Base-by-base conservation (phyloP, 2,888 invertebrate genomes). In the Ditula angustiorana region DNA sequence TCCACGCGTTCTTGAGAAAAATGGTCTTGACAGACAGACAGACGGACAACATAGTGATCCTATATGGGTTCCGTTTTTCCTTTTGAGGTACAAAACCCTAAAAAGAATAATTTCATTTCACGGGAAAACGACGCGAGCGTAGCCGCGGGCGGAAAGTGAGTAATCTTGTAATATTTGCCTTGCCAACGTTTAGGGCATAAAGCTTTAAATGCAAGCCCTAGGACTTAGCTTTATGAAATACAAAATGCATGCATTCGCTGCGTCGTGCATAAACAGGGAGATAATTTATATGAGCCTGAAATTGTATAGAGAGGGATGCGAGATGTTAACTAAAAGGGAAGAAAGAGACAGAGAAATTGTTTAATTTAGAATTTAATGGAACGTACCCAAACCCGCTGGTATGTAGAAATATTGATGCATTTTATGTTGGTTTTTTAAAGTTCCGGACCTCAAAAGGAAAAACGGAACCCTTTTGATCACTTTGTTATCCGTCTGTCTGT, bases 181-280 rank as follows among this genome's bases (percentile, higher is more conserved):
- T 13, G 35, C 35, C 5, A 37, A 2, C 19, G 16, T 19, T 1
- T n/a, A n/a, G n/a, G n/a, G 50, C 50, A 21, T 21, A 30, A 33
- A 41, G 60, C 41, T 16, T 21, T 16, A n/a, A n/a, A 26, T 59
- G 35, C 59, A 41, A 10, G 7, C 41, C 19, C 53, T 16, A 49
- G 60, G 35, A 30, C 35, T 56, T 61, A 47, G 55, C 55, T 56
- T 56, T 56, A 47, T 55, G 13, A 56, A 61, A 61, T 61, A 61
- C 61, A 61, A 44, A 60, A 61, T 61, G 53, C 53, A 61, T 21
- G 53, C 46, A 61, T 61, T 55, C 52, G 5, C 58, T 35, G 46
- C 35, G 47, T 56, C 56, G 49, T 61, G 55, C 55, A 61, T 47
- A 47, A 61, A 56, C 46, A 28, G 37, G 49, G 21, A 56, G 55